Percentiles rank a stretch among this genome's conserved stretches.
Evolutionary conservation across 2,113 vertebrate species (phyloP).

Genomic region (Rana temporaria): DNA sequence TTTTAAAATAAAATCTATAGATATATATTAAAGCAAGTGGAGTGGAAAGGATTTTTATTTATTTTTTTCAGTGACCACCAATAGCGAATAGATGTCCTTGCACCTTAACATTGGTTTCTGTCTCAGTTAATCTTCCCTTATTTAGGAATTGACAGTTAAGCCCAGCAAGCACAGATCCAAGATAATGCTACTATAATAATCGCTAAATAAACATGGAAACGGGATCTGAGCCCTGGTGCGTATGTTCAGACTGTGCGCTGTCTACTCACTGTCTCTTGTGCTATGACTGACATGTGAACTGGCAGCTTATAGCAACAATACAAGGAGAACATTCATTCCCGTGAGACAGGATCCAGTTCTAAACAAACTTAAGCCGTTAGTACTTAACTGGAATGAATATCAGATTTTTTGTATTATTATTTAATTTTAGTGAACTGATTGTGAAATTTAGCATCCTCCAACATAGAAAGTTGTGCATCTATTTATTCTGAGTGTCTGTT

Average conservation of each 20-base stretch:
- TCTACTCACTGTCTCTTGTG: constrained; percentile 10
- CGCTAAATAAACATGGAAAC: constrained; percentile 29
- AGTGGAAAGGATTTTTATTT: no score
- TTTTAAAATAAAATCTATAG: no score
- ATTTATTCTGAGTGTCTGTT: no score
- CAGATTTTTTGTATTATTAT: constrained; percentile 1
- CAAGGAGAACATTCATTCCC: constrained; percentile 24
- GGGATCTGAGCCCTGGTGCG: constrained; percentile 8
- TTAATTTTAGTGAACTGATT: neutral
- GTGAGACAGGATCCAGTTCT: constrained; percentile 31
- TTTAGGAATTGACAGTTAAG: neutral
- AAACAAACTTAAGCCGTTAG: constrained; percentile 21
- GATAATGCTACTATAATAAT: constrained; percentile 31
- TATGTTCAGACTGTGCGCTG: constrained; percentile 23
- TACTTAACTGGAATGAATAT: constrained; percentile 35
- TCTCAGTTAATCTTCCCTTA: neutral
- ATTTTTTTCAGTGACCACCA: no score
- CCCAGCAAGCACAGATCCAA: neutral
- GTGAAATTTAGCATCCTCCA: neutral
- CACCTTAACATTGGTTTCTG: neutral
- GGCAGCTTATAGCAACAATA: constrained; percentile 36
- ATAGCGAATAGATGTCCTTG: neutral
- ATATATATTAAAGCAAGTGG: no score
- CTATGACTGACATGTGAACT: constrained; percentile 34
- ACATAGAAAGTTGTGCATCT: no score